Percentiles rank a stretch among this genome's conserved stretches.
Evolutionary conservation across 2,888 invertebrate genomes (phyloP).

Genomic region (Portevinia maculata): DNA sequence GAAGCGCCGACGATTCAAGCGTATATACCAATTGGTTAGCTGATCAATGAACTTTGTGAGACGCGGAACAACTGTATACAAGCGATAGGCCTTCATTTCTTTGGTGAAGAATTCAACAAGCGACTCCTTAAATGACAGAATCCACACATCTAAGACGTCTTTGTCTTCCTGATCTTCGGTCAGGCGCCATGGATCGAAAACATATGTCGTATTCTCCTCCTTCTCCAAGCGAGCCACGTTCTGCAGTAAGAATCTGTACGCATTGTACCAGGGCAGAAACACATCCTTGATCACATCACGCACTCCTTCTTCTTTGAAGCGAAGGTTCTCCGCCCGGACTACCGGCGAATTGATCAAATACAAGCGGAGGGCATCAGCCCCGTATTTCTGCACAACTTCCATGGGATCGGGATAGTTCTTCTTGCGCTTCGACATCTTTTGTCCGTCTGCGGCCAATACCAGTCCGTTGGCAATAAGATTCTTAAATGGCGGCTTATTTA

Average conservation of each 20-base stretch:
- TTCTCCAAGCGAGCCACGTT: slow-evolving; percentile 93
- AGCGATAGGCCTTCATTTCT: slow-evolving; percentile 97
- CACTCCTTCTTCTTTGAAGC: slow-evolving; percentile 99
- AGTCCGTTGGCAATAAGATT: slow-evolving; percentile 98
- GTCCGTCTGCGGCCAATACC: slow-evolving; percentile 97
- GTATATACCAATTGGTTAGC: slow-evolving; percentile 99
- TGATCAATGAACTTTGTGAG: slow-evolving; percentile 98
- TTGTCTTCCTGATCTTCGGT: not conserved
- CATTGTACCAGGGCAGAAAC: slow-evolving; percentile 98
- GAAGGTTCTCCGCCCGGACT: slow-evolving; percentile 97
- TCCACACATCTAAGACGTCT: slow-evolving; percentile 97
- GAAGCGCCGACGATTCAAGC: slow-evolving; percentile 96
- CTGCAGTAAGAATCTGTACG: slow-evolving; percentile 96
- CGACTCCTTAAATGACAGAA: slow-evolving; percentile 97
- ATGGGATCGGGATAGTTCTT: slow-evolving; percentile 99
- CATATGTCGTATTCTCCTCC: slow-evolving; percentile 85
- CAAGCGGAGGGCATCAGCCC: slow-evolving; percentile 97
- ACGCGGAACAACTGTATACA: slow-evolving; percentile 97
- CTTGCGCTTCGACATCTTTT: slow-evolving; percentile 99
- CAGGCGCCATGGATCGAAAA: slow-evolving; percentile 84
- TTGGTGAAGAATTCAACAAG: slow-evolving; percentile 92
- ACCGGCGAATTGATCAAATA: slow-evolving; percentile 99
- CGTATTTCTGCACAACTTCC: slow-evolving; percentile 94
- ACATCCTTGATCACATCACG: slow-evolving; percentile 98
- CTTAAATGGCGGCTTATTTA: slow-evolving; percentile 98